Percentiles rank a stretch among this genome's conserved stretches.
Conservation (phyloP, 2,113 vertebrate genomes). For the Oncorhynchus tshawytscha region DNA sequence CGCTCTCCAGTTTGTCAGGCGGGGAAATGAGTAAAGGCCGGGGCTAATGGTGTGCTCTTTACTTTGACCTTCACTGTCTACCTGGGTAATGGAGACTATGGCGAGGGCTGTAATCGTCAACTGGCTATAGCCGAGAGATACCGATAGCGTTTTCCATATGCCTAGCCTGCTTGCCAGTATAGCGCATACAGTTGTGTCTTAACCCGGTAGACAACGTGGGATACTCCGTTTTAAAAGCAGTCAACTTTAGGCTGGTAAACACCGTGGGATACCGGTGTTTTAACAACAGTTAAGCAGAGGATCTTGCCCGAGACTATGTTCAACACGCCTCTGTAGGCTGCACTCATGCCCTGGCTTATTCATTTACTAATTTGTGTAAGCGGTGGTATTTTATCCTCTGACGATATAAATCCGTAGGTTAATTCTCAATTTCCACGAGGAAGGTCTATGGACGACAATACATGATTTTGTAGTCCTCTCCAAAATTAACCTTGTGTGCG, state of each 20-base stretch:
- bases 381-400: neutral
- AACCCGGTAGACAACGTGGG: neutral
- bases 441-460: no score
- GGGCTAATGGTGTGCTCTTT: conserved; percentile 49
- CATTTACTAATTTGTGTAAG: neutral
- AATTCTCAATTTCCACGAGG: no score
- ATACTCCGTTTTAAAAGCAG: no score
- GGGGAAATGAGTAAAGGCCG: conserved; percentile 20
- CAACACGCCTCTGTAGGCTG: conserved; percentile 25
- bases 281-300: conserved; percentile 52
- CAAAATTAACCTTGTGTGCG: no score
- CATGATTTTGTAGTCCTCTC: no score
- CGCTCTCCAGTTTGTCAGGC: neutral
- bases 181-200: neutral
- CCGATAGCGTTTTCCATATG: conserved; percentile 14
- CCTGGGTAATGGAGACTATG: conserved; percentile 38
- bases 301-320: conserved; percentile 54
- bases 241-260: neutral
- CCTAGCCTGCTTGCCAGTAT: neutral
- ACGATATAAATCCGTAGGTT: no score
- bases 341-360: neutral
- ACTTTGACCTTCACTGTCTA: conserved; percentile 66
- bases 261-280: conserved; percentile 14
- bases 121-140: neutral
- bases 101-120: conserved; percentile 32